Percentiles rank a stretch among this genome's conserved stretches.
Conservation (phyloP, 2,797 vertebrate genomes). For the Spinibarbus caldwelli region DNA sequence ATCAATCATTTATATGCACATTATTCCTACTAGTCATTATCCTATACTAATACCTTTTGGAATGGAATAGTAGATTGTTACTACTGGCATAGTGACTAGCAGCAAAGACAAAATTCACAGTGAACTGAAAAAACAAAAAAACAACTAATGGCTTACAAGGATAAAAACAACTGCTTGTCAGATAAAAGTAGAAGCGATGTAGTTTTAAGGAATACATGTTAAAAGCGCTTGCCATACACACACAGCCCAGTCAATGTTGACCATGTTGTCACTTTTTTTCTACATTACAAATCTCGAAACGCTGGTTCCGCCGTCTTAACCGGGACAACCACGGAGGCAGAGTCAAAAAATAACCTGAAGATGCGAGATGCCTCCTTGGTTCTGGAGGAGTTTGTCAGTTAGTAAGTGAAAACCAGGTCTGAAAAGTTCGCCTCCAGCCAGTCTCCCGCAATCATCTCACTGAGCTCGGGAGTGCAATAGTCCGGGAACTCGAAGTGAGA, state of each 20-base stretch:
- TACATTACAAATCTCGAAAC: constrained; percentile 65
- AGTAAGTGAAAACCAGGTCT: constrained; percentile 94
- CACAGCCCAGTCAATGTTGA: constrained; percentile 40
- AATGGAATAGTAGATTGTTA: background rate
- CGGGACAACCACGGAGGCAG: constrained; percentile 53
- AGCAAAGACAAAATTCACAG: background rate
- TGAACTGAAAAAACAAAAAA: background rate
- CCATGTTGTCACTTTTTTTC: constrained; percentile 62
- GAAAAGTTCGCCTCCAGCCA: constrained; percentile 95
- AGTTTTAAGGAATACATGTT: constrained; percentile 28
- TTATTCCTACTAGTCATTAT: constrained; percentile 13
- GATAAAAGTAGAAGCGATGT: background rate
- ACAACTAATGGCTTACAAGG: background rate
- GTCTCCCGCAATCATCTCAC: constrained; percentile 95
- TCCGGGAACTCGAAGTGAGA: constrained; percentile 98
- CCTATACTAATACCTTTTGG: background rate
- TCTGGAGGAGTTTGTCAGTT: constrained; percentile 57
- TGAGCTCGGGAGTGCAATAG: constrained; percentile 94
- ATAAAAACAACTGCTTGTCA: background rate
- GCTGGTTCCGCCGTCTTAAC: constrained; percentile 56
- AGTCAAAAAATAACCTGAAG: constrained; percentile 62
- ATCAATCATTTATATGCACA: background rate
- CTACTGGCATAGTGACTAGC: background rate
- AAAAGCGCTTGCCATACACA: constrained; percentile 40
- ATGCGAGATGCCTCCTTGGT: constrained; percentile 51